Evolutionary conservation across 2,888 invertebrate genomes (phyloP), one percentile per base, ranked within the genome.

Genomic region (Xanthostigma xanthostigma): DNA sequence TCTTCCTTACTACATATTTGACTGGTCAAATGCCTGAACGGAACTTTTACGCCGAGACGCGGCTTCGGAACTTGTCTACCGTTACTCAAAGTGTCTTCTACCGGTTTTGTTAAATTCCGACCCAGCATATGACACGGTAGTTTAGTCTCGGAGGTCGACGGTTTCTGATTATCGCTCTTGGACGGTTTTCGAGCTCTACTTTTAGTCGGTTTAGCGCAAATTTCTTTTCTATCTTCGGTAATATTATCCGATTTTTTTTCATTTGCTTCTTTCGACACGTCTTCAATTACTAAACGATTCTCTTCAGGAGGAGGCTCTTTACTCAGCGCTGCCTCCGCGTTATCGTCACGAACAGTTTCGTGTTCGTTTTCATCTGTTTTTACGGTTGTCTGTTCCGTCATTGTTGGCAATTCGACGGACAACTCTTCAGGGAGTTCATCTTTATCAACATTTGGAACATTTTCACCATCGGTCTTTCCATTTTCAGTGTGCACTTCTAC

Each of bases 1-100:
- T 76, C 75, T 8, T 70, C 68, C 51, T 71, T 69, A 1, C 73
- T 68, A 2, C 73, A 71, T 44, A 75, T 73, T 54, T 73, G 74
- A 55, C 74, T 75, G 5, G 72, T 72, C 48, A 75, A 59, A 53
- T 72, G 66, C 46, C 64, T 54, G 50, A 65, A 65, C 2, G 69
- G 69, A 43, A 69, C 61, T 53, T 66, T 66, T 9, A 69, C 68
- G 5, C 70, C 70, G 9, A 68, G 56, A 42, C 68, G 58, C 6
- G 70, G 70, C 55, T 69, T 70, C 10, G 67, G 66, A 40, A 59
- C 51, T 6, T 63, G 59, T 47, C 66, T 62, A 1, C 65, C 65
- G 49, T 61, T 63, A 47, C 57, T 52, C 6, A 60, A 58, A 8
- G 63, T 55, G 53, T 64, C 67, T 47, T 64, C 64, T 8, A 61